A percentile compares a stretch with the other conserved stretches of the same genome.
Evolutionary conservation across 2,113 vertebrate genomes (phyloP).

Genomic region (Atherinomorus stipes): DNA sequence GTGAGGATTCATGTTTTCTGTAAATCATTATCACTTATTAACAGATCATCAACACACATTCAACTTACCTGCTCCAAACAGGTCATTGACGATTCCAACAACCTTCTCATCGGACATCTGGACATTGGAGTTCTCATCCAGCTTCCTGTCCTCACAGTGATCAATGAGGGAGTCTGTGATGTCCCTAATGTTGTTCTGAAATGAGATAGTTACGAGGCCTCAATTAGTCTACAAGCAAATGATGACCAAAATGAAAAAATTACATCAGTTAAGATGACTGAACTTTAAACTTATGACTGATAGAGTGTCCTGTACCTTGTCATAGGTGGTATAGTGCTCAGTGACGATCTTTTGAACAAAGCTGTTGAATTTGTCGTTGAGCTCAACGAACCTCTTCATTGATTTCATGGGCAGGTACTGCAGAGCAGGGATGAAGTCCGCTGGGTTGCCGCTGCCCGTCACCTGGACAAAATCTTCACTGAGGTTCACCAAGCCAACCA

Average conservation of each 20-base stretch:
- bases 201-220: background rate
- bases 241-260: background rate
- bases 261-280: background rate
- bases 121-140: conserved; percentile 82
- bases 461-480: conserved; percentile 81
- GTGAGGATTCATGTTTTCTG: background rate
- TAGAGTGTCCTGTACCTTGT: conserved; percentile 81
- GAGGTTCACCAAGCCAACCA: conserved; percentile 84
- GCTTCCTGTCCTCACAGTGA: conserved; percentile 87
- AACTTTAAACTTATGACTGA: background rate
- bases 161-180: conserved; percentile 93
- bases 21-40: background rate
- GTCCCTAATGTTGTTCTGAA: conserved; percentile 90
- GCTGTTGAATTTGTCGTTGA: conserved; percentile 78
- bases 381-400: conserved; percentile 81
- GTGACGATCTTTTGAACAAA: conserved; percentile 84
- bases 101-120: conserved; percentile 86
- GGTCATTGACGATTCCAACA: conserved; percentile 85
- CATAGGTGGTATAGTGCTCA: conserved; percentile 85
- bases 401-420: conserved; percentile 82
- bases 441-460: conserved; percentile 79
- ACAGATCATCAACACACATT: conserved; percentile 6
- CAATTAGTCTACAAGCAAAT: background rate
- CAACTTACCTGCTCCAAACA: conserved; percentile 95
- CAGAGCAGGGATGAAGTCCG: conserved; percentile 91